Percentiles rank a stretch among this genome's conserved stretches.
These are phyloP conservation scores for Plutella xylostella DNA, from an alignment of 2,888 invertebrate species.

Conservation along the genomic window DNA sequence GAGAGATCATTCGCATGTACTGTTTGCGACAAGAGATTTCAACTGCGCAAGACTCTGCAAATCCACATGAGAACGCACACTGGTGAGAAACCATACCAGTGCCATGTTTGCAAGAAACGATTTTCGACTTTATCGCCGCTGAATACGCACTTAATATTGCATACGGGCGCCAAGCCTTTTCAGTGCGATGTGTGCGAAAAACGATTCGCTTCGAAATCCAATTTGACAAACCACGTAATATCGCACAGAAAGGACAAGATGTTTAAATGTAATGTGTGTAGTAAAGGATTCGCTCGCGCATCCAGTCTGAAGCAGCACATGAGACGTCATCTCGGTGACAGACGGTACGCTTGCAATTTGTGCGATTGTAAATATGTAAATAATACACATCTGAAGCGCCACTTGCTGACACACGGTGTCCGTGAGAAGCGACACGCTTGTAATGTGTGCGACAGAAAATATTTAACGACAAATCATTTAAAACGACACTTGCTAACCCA, in stretches of 20 bases:
- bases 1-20: neutral
- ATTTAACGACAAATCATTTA: too few species aligned
- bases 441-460: too few species aligned
- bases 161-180: neutral
- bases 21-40: neutral
- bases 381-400: neutral
- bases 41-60: neutral
- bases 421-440: neutral
- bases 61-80: neutral
- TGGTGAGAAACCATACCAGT: neutral
- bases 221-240: neutral
- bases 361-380: neutral
- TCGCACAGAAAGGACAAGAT: neutral
- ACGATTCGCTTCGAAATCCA: neutral
- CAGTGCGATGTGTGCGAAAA: neutral
- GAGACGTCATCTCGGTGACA: neutral
- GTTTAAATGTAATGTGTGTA: neutral
- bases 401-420: neutral
- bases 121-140: neutral
- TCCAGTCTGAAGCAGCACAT: neutral
- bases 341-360: neutral
- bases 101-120: neutral
- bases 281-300: neutral
- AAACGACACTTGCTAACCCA: too few species aligned
- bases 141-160: neutral